Evolutionary conservation across 1,140 invertebrate species (phyloP).

Genomic region (Orchestia grillus): DNA sequence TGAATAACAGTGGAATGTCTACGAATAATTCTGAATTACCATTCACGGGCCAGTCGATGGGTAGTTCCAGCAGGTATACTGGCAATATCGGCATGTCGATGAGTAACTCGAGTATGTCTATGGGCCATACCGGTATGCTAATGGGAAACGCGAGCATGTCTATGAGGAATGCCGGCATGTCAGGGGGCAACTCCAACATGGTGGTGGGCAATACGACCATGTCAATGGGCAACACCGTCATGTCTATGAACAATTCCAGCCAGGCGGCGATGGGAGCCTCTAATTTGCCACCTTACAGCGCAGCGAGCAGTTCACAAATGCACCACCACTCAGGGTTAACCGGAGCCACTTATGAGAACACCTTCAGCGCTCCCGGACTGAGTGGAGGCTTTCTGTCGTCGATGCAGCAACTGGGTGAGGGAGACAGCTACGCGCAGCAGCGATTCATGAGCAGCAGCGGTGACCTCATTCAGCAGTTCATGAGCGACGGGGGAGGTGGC

Average conservation of each 20-base stretch:
- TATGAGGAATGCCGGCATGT: background rate
- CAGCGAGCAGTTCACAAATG: background rate
- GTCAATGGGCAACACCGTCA: background rate
- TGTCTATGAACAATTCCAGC: background rate
- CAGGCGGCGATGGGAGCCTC: no score
- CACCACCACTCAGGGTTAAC: background rate
- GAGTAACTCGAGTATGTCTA: background rate
- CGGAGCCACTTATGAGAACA: background rate
- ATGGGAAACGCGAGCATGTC: background rate
- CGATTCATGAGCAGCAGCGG: conserved; percentile 45
- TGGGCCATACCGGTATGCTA: background rate
- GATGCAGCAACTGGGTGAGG: background rate
- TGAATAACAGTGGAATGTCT: background rate
- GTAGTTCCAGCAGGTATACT: background rate
- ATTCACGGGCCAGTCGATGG: background rate
- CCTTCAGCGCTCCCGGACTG: background rate
- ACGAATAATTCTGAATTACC: background rate
- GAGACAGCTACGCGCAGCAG: background rate
- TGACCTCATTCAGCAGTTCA: conserved; percentile 43
- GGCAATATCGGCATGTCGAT: background rate
- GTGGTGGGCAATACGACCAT: background rate
- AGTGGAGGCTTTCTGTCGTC: background rate
- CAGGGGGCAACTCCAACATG: background rate
- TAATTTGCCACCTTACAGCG: background rate
- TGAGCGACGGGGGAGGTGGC: background rate